Conservation (phyloP, 1,140 invertebrate genomes). For the Drosophila ambigua region DNA sequence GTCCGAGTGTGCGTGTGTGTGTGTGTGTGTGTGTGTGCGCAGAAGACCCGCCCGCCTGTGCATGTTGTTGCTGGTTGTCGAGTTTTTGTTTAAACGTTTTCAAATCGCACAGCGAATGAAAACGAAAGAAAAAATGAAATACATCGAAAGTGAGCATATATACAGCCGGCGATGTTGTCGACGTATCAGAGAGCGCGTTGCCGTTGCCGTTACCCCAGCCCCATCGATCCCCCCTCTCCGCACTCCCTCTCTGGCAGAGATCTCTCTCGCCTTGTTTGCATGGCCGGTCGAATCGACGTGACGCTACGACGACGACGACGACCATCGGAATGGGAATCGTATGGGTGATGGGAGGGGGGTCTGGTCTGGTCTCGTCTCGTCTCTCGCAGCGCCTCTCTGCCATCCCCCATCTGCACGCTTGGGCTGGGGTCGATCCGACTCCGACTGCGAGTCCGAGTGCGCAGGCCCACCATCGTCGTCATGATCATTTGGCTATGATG, state of each 20-base stretch:
- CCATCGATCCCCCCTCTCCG: neutral
- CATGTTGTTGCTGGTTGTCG: slow-evolving; percentile 53
- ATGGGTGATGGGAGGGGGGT: slow-evolving; percentile 1
- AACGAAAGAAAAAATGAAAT: slow-evolving; percentile 83
- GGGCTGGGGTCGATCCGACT: neutral
- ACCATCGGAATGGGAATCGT: slow-evolving; percentile 20
- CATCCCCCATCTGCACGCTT: neutral
- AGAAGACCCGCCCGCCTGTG: slow-evolving; percentile 74
- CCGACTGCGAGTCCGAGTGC: slow-evolving; percentile 14
- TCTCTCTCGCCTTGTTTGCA: slow-evolving; percentile 39
- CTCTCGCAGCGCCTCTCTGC: no score
- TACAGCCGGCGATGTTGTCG: slow-evolving; percentile 57
- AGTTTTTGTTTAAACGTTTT: slow-evolving; percentile 79
- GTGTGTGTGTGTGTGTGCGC: slow-evolving; percentile 40
- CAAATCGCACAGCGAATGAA: slow-evolving; percentile 81
- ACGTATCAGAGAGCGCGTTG: slow-evolving; percentile 67
- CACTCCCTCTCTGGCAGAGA: slow-evolving; percentile 21
- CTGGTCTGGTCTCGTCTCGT: neutral
- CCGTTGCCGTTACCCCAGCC: slow-evolving; percentile 7
- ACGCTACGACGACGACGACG: slow-evolving; percentile 8
- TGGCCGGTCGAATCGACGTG: slow-evolving; percentile 36
- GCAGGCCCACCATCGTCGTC: neutral
- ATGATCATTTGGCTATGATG: no score
- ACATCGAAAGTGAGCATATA: slow-evolving; percentile 82
- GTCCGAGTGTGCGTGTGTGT: slow-evolving; percentile 25